These are phyloP conservation scores for Capitulum mitella DNA, from an alignment of 2,888 invertebrate genomes.

Conservation along the genomic window DNA sequence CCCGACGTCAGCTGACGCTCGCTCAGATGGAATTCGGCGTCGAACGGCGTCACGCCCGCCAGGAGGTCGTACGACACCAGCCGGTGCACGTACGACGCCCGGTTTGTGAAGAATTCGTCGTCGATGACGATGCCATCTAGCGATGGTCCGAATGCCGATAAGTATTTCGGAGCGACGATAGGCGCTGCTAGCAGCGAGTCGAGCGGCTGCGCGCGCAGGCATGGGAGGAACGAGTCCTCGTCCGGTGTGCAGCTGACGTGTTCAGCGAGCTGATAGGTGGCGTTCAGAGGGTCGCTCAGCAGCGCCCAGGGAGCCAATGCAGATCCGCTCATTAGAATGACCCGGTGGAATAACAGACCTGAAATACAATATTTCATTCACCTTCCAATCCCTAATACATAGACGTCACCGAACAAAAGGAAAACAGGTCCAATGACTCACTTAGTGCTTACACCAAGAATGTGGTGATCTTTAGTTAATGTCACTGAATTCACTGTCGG, in stretches of 20 bases:
- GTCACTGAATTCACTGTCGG: too few species aligned
- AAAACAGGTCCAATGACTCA: too few species aligned
- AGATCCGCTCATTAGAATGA: constrained; percentile 87
- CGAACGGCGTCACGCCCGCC: constrained; percentile 57
- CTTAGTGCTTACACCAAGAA: too few species aligned
- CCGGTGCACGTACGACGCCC: constrained; percentile 16
- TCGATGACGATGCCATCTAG: constrained; percentile 66
- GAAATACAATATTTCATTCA: not conserved
- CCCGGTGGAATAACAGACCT: constrained; percentile 63
- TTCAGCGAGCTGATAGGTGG: constrained; percentile 60
- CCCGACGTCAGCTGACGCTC: constrained; percentile 31
- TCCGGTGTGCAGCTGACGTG: constrained; percentile 62
- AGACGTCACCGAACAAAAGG: too few species aligned
- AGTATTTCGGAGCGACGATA: constrained; percentile 30
- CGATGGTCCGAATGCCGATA: constrained; percentile 74
- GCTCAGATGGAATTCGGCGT: constrained; percentile 31
- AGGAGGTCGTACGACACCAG: constrained; percentile 67
- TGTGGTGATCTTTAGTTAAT: too few species aligned
- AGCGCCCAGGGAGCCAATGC: constrained; percentile 79
- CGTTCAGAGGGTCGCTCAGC: constrained; percentile 63
- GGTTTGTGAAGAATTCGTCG: constrained; percentile 32
- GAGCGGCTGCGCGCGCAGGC: constrained; percentile 50
- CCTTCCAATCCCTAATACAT: constrained; percentile 30
- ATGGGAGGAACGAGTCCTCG: constrained; percentile 52
- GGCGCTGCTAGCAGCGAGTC: constrained; percentile 33